A percentile compares a stretch with the other conserved stretches of the same genome.
Conservation (phyloP, 2,113 vertebrate genomes). For the Sinocyclocheilus anophthalmus region DNA sequence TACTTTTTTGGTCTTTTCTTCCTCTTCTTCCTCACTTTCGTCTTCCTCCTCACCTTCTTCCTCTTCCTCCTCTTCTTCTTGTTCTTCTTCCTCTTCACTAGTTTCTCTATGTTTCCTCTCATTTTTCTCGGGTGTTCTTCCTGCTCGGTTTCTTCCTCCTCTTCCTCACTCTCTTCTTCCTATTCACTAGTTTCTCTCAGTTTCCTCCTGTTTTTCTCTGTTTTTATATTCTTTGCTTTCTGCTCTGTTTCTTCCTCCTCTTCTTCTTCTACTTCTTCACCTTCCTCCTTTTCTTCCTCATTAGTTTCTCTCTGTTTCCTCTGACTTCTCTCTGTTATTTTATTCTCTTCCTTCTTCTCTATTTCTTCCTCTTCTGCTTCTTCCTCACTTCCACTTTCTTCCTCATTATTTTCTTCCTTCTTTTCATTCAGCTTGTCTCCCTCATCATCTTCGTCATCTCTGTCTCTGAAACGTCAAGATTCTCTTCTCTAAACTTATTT, state of each 20-base stretch:
- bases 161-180: background rate
- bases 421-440: background rate
- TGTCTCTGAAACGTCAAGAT: background rate
- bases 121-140: background rate
- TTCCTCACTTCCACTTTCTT: background rate
- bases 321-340: background rate
- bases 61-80: background rate
- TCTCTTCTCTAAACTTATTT: conserved; percentile 1
- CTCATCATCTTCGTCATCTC: background rate
- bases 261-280: conserved; percentile 8
- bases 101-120: background rate
- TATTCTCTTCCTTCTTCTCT: background rate
- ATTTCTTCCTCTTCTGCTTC: background rate
- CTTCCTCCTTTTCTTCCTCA: conserved; percentile 12
- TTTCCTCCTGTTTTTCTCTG: too few relatives aligned
- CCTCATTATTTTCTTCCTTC: background rate
- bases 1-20: background rate
- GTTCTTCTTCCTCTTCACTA: background rate
- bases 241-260: background rate
- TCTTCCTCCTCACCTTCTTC: background rate
- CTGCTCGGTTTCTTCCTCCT: background rate
- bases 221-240: background rate
- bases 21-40: background rate
- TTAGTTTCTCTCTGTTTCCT: background rate
- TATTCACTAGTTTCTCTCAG: background rate